A percentile compares a stretch with the other conserved stretches of the same genome.
phyloP scores from a whole-genome alignment of 2,113 vertebrate genomes.

The Pluvialis apricaria region DNA sequence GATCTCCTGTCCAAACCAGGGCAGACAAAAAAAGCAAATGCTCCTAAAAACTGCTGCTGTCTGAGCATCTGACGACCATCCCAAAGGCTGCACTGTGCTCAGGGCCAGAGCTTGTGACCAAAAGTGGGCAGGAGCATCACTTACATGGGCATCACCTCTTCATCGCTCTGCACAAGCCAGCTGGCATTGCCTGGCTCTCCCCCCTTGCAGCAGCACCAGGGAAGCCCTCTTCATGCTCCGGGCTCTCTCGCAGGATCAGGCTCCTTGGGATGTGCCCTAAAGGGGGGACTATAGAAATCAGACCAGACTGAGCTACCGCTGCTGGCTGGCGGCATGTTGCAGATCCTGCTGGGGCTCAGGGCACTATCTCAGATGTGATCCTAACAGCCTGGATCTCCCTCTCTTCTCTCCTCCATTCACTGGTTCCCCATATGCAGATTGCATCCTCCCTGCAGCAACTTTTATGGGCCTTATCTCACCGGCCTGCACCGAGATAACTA shows the following conservation, averaged over 20 bases:
- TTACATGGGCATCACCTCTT: neutral
- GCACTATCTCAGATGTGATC: neutral
- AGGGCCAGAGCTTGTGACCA: neutral
- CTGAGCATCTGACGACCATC: neutral
- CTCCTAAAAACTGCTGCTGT: neutral
- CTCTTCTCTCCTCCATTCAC: neutral
- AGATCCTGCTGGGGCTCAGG: neutral
- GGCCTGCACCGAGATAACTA: neutral
- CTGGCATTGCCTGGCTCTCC: neutral
- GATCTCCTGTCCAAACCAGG: neutral
- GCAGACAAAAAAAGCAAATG: neutral
- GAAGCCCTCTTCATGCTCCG: neutral
- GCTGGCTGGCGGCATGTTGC: neutral
- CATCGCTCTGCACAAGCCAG: neutral
- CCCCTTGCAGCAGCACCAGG: neutral
- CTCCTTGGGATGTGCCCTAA: neutral
- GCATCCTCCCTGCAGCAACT: neutral
- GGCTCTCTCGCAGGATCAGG: neutral
- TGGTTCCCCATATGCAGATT: neutral
- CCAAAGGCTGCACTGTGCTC: accelerated
- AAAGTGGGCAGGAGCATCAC: neutral
- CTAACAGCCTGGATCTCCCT: neutral
- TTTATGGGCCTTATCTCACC: neutral
- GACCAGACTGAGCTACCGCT: neutral
- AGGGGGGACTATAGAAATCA: accelerated